phyloP scores from a whole-genome alignment of 2,888 invertebrate genomes.

The Coremacera marginata region DNA sequence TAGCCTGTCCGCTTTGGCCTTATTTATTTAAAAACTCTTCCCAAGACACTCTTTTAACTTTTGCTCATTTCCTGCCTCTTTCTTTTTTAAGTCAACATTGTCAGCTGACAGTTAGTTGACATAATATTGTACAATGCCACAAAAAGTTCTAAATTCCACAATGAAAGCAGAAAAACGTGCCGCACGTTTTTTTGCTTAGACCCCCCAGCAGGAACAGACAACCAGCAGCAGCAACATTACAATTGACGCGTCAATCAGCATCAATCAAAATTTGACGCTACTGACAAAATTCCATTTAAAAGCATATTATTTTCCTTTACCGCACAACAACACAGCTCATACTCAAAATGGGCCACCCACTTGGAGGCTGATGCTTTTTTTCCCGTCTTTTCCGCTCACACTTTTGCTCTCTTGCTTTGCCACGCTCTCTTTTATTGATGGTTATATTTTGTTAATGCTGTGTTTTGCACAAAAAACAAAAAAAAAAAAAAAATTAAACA shows the following conservation, averaged over 20 bases:
- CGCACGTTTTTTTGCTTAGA: neutral
- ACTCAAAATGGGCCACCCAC: neutral
- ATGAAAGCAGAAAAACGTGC: neutral
- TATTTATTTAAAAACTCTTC: neutral
- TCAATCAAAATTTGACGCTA: conserved; percentile 40
- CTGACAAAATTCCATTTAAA: conserved; percentile 28
- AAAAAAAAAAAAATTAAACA: no score
- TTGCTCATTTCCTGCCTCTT: neutral
- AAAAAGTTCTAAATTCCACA: neutral
- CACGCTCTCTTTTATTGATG: neutral
- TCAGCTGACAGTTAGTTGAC: neutral
- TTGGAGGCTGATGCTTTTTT: no score
- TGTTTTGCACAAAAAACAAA: neutral
- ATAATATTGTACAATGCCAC: neutral
- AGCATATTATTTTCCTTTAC: conserved; percentile 25
- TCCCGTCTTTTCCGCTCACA: neutral
- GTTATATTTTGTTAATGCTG: neutral
- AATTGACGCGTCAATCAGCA: conserved; percentile 41
- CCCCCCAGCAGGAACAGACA: neutral
- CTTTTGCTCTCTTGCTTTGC: neutral
- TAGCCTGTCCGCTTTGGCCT: neutral
- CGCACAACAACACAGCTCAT: neutral
- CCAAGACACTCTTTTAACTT: neutral
- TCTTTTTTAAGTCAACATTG: neutral
- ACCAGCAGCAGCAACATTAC: conserved; percentile 20